Percentiles rank a stretch among this genome's conserved stretches.
These are phyloP conservation scores for Tympanuchus pallidicinctus DNA, from an alignment of 2,113 vertebrate species.

Conservation along the genomic window DNA sequence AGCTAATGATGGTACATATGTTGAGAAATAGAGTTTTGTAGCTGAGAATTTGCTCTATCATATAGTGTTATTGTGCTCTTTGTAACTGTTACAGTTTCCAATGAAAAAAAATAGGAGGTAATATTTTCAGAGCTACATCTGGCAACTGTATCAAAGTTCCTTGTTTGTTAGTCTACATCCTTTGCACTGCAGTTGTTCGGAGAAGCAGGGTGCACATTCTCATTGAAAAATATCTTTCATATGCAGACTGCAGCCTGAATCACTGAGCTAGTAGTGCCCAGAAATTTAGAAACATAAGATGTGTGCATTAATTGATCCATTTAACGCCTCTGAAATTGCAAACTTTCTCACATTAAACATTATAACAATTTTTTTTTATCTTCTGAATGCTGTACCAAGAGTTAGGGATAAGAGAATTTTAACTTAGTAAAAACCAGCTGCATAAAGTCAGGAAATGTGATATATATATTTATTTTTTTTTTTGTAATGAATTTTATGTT, in stretches of 20 bases:
- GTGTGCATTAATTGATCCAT: constrained; percentile 1
- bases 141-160: background rate
- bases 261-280: background rate
- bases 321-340: background rate
- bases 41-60: too few relatives aligned
- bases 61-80: too few relatives aligned
- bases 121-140: background rate
- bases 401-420: background rate
- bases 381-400: background rate
- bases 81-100: too few relatives aligned
- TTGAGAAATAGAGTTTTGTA: too few relatives aligned
- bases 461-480: too few relatives aligned
- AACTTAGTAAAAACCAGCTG: background rate
- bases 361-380: background rate
- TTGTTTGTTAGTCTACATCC: background rate
- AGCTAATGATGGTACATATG: too few relatives aligned
- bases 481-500: constrained; percentile 31
- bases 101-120: too few relatives aligned
- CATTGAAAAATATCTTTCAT: background rate
- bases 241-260: background rate
- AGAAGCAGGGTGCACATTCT: background rate
- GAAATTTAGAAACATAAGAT: background rate
- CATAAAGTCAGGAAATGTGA: background rate
- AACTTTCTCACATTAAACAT: background rate
- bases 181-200: background rate